Base-by-base conservation (phyloP, 2,888 invertebrate species). In the Ryuthela nishihirai region DNA sequence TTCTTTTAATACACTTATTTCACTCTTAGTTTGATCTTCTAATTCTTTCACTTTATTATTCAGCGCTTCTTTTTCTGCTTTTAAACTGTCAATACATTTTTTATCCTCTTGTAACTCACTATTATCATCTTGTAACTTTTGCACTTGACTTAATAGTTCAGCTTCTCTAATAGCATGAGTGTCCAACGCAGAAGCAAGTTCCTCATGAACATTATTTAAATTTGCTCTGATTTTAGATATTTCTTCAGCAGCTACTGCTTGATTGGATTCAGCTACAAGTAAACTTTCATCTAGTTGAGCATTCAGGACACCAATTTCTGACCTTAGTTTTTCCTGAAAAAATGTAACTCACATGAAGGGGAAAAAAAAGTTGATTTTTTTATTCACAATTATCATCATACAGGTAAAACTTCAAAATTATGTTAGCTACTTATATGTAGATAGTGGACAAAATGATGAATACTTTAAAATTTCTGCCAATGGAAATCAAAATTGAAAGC, bases 231-330 rank as follows among this genome's bases (percentile, higher is more conserved):
- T 17, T 20, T 48, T 42, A 7, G 52, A 15, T 42, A 56, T 41
- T 35, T 65, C 58, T 38, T 63, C 47, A 25, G 29, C 42, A 12
- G 54, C 50, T 34, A 46, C 34, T 10, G 47, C 41, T 26, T 58
- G 45, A 20, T 58, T 58, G 5, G 50, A 32, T 23, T 59, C 58
- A 5, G 54, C 58, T 17, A 52, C 46, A 9, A 52, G 32, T 17
- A 54, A 23, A 38, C 43, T 59, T 44, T 65, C 65, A 24, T 55
- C 47, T 25, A 62, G 35, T 21, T 65, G 53, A 38, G 39, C 46
- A 38, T 50, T 61, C 17, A 64, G 36, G n/a, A 64, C 35, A 10
- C 40, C 36, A n/a, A 64, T 29, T 43, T 64, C 45, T 24, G 40
- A 43, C 36, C 49, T 49, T 10, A 64, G 38, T 29, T 60, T 54